These are phyloP conservation scores for Nyctibius grandis DNA, from an alignment of 2,797 vertebrate species.

Conservation along the genomic window DNA sequence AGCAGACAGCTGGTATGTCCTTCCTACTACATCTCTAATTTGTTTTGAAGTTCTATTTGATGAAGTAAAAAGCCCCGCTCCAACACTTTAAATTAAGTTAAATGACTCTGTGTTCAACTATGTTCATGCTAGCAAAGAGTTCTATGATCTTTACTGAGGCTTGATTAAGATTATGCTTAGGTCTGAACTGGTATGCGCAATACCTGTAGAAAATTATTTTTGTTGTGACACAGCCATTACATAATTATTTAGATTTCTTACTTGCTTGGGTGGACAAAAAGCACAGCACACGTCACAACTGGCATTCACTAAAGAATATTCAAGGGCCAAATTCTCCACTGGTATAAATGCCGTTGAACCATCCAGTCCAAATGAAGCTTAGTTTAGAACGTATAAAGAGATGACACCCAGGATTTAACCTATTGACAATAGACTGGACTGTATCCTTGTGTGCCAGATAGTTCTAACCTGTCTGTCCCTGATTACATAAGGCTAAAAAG, in stretches of 20 bases:
- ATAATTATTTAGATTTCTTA: slow-evolving; percentile 43
- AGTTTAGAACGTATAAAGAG: neutral
- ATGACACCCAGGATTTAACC: neutral
- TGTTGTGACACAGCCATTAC: slow-evolving; percentile 15
- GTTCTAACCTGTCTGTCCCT: neutral
- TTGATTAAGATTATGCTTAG: slow-evolving; percentile 56
- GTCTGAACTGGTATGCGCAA: neutral
- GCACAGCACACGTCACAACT: neutral
- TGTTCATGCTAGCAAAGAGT: slow-evolving; percentile 16
- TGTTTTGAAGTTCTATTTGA: slow-evolving; percentile 36
- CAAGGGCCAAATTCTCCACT: neutral
- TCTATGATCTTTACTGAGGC: slow-evolving; percentile 29
- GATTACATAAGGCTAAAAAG: neutral
- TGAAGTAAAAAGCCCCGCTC: slow-evolving; percentile 24
- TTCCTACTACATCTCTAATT: slow-evolving; percentile 17
- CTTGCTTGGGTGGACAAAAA: slow-evolving; percentile 11
- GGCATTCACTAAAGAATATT: neutral
- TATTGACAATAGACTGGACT: neutral
- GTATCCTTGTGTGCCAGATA: neutral
- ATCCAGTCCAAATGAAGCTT: neutral
- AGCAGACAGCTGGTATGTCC: neutral
- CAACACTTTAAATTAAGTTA: slow-evolving; percentile 49
- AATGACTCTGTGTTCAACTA: slow-evolving; percentile 40
- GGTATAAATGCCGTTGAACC: neutral
- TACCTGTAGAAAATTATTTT: slow-evolving; percentile 42